A percentile compares a stretch with the other conserved stretches of the same genome.
Conservation (phyloP, 1,140 invertebrate species). For the Brachionus paranguensis region DNA sequence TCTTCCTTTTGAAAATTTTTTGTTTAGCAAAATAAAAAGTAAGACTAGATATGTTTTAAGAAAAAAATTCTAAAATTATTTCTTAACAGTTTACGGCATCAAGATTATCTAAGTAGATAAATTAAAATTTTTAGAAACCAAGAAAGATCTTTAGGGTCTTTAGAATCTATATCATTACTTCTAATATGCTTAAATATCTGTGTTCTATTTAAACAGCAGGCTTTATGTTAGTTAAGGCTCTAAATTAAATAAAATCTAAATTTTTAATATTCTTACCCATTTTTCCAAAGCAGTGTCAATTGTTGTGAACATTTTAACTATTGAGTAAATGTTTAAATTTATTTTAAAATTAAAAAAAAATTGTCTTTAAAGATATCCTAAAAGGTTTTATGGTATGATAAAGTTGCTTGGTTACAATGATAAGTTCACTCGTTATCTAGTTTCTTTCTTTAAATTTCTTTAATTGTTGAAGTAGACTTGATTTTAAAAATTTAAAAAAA, state of each 20-base stretch:
- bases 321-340: neutral
- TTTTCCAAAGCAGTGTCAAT: neutral
- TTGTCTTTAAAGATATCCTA: neutral
- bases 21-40: neutral
- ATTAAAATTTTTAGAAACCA: too few species aligned
- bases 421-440: neutral
- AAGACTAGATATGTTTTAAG: too few species aligned
- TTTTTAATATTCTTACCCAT: neutral
- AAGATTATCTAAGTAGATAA: too few species aligned
- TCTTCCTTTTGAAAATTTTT: constrained; percentile 61
- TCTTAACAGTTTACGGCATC: neutral
- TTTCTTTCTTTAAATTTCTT: neutral
- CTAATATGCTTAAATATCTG: too few species aligned
- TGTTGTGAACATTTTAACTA: neutral
- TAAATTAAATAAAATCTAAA: too few species aligned
- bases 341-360: neutral
- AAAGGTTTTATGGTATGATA: neutral
- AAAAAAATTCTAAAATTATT: too few species aligned
- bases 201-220: too few species aligned
- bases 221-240: too few species aligned
- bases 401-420: neutral
- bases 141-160: too few species aligned
- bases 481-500: neutral
- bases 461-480: neutral
- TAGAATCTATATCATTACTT: too few species aligned